Evolutionary conservation across 2,113 vertebrate species (phyloP), one percentile per base, ranked within the genome.

Genomic region (Platichthys stellatus): DNA sequence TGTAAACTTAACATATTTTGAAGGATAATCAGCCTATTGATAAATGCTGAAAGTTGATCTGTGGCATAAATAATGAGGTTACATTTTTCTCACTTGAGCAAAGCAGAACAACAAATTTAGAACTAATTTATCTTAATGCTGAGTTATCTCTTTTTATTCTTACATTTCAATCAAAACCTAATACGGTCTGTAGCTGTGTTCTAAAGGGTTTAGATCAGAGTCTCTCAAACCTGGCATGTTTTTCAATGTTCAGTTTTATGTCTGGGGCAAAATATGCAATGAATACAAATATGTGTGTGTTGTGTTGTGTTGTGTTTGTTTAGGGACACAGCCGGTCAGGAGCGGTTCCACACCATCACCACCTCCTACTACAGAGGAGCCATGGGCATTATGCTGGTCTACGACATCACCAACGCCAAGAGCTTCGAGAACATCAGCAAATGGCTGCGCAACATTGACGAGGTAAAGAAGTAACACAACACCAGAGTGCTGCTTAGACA

Each of bases 381-480:
- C 91, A 99, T 99, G 98, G 98, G 97, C 76, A 99, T 99, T 93
- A 99, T 99, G 98, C 95, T 99, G 89, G 98, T 99, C 59, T 99
- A 99, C 67, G 97, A 99, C 95, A 99, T 99, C 95, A 98, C 97
- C 90, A 99, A 99, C 47, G 97, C 96, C 93, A 99, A 99, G 96
- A 99, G 98, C 95, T 99, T 99, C 56, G 97, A 99, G 91, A 99
- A 99, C 96, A 99, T 99, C 96, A 99, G 98, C 96, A 99, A 98
- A 92, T 99, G 98, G 98, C 96, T 99, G 88, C 94, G 98, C 92
- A 99, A 99, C 94, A 99, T 99, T 61, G 98, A 99, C 6, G 98
- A 99, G 97, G 98, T 99, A 85, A 94, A 95, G 18, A 31, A 31
- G 31, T 31, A 1, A 7, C 31, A 31, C 31, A 7, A 31, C 6